Evolutionary conservation across 2,888 invertebrate genomes (phyloP), one percentile per base, ranked within the genome.

Genomic region (Brenthis daphne): DNA sequence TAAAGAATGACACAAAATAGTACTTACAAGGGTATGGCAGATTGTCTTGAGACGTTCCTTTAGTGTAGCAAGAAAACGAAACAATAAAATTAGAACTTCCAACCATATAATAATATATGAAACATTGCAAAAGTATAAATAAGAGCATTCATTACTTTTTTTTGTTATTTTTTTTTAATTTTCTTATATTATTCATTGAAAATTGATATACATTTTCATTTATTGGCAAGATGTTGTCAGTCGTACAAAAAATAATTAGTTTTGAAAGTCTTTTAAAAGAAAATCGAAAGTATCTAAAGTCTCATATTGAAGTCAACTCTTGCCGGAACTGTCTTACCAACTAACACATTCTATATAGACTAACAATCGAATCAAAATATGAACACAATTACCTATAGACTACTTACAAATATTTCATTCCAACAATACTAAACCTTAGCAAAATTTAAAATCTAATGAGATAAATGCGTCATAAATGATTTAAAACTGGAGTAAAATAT

Each of bases 1-100:
- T 47, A 13, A 3, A 29, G 29, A 24, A 11, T 12, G 50, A 57
- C 57, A 55, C 8, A 66, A 65, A 64, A 70, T 70, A 63, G 89
- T 93, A 94, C 94, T 94, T 93, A 94, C 94, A 94, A 87, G 94
- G 93, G 85, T 94, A 94, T 76, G 93, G 93, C 83, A 94, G 93
- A 89, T 90, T 94, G 89, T 94, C 94, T 86, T 94, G 94, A 79
- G 94, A 94, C 77, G 94, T 92, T 93, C 94, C 94, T 94, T 88
- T 79, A 33, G 88, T 87, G 85, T 87, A 89, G 77, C 78, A 77
- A 80, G 81, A 80, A 80, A 79, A 80, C 80, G 81, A 61, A 71
- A 72, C 80, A 76, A 76, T 72, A 77, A 79, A 74, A 76, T 80
- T 77, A 79, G 74, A 75, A 57, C 71, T 43, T 43, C 11, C 8